phyloP scores from a whole-genome alignment of 2,888 invertebrate genomes.

The Synanthedon vespiformis region DNA sequence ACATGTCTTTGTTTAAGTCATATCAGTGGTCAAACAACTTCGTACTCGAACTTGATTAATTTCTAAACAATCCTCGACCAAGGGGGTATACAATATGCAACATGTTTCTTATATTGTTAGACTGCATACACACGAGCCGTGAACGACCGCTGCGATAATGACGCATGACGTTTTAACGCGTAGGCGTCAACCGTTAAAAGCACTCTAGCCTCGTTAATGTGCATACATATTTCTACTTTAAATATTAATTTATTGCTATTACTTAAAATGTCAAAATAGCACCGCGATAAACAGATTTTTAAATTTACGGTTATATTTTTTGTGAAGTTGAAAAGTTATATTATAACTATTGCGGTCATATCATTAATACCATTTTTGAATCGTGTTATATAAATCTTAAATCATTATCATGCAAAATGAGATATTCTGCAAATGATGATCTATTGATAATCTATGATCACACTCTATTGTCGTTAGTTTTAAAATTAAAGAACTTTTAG shows the following conservation, averaged over 20 bases:
- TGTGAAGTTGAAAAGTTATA: neutral
- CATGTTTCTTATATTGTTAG: neutral
- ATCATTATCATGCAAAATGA: too few species aligned
- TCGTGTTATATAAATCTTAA: neutral
- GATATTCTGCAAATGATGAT: too few species aligned
- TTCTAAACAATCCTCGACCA: conserved; percentile 11
- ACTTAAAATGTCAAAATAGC: neutral
- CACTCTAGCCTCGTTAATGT: neutral
- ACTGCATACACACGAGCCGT: neutral
- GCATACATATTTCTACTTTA: neutral
- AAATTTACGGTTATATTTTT: neutral
- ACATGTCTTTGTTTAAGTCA: conserved; percentile 12
- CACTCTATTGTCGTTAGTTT: too few species aligned
- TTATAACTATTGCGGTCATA: neutral
- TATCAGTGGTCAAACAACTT: conserved; percentile 15
- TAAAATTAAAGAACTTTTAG: too few species aligned
- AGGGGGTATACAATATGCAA: neutral
- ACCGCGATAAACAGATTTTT: neutral
- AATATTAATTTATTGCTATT: conserved; percentile 1
- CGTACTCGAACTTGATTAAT: conserved; percentile 20
- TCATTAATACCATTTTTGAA: neutral
- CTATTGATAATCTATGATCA: too few species aligned
- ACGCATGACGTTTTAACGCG: conserved; percentile 1
- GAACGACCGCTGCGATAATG: conserved; percentile 1
- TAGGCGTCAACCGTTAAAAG: neutral